A percentile compares a stretch with the other conserved stretches of the same genome.
Conservation (phyloP, 2,797 vertebrate genomes). For the Gobionotothen gibberifrons region DNA sequence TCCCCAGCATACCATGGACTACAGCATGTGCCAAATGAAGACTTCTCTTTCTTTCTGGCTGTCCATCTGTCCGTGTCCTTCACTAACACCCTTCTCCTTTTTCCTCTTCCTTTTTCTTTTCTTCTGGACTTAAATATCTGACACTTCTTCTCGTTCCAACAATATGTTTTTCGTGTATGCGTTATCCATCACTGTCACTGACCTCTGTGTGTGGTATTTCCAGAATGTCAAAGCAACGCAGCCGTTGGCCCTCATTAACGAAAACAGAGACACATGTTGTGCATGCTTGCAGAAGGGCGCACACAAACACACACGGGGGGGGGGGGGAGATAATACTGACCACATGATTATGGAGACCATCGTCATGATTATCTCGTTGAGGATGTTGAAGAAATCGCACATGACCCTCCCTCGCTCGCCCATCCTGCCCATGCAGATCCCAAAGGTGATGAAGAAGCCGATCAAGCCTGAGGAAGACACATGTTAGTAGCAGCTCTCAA, state of each 20-base stretch:
- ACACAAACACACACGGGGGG: conserved; percentile 24
- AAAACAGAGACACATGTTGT: conserved; percentile 48
- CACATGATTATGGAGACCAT: conserved; percentile 91
- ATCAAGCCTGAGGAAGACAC: conserved; percentile 83
- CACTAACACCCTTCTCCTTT: conserved; percentile 48
- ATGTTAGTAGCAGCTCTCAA: neutral
- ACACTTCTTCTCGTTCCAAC: conserved; percentile 42
- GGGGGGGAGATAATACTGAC: conserved; percentile 72
- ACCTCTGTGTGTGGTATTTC: conserved; percentile 46
- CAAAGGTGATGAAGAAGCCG: conserved; percentile 91
- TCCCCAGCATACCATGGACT: conserved; percentile 72
- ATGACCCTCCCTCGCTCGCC: conserved; percentile 87
- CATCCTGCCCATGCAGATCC: conserved; percentile 89
- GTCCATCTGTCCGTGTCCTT: conserved; percentile 73
- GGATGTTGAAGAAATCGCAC: conserved; percentile 90
- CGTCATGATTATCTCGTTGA: conserved; percentile 91
- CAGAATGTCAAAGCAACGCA: conserved; percentile 59
- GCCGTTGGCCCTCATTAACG: conserved; percentile 36
- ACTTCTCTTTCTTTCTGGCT: conserved; percentile 45
- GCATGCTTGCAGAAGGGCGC: neutral
- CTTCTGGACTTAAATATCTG: neutral
- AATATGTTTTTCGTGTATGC: conserved; percentile 30
- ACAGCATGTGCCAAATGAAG: conserved; percentile 64
- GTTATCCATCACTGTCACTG: conserved; percentile 63
- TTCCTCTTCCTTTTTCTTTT: conserved; percentile 29